A percentile compares a stretch with the other conserved stretches of the same genome.
phyloP scores from a whole-genome alignment of 2,888 invertebrate genomes.

The Nymphalis urticae region DNA sequence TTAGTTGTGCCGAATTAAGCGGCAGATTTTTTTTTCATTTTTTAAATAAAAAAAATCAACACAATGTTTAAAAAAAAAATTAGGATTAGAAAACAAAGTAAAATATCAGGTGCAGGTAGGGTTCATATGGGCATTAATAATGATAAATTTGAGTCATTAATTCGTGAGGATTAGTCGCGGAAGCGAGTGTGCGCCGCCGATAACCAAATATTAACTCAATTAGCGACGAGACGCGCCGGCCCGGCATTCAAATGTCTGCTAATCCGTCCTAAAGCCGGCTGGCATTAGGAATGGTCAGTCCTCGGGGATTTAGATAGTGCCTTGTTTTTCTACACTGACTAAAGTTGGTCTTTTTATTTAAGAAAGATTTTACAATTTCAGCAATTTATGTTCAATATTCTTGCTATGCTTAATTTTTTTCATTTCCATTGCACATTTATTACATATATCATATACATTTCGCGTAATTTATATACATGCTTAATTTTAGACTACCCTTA shows the following conservation, averaged over 20 bases:
- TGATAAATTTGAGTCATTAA: constrained; percentile 81
- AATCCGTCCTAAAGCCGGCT: constrained; percentile 55
- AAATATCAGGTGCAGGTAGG: constrained; percentile 66
- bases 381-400: constrained; percentile 1
- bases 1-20: no score
- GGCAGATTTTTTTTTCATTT: no score
- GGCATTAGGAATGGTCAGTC: constrained; percentile 48
- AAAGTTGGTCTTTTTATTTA: constrained; percentile 10
- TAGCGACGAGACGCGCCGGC: constrained; percentile 67
- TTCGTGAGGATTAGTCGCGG: constrained; percentile 73
- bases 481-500: no score
- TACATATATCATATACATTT: no score
- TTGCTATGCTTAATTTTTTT: background rate
- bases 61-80: constrained; percentile 2
- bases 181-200: constrained; percentile 74
- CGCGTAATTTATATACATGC: no score
- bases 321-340: constrained; percentile 21
- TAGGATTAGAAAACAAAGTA: constrained; percentile 43
- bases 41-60: no score
- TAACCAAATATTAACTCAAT: constrained; percentile 83
- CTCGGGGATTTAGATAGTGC: constrained; percentile 33
- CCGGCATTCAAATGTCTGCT: constrained; percentile 73
- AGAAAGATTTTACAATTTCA: background rate
- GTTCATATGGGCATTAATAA: constrained; percentile 75
- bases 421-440: background rate